Conservation (phyloP, 1,140 invertebrate species). For the Ceratina australensis region DNA sequence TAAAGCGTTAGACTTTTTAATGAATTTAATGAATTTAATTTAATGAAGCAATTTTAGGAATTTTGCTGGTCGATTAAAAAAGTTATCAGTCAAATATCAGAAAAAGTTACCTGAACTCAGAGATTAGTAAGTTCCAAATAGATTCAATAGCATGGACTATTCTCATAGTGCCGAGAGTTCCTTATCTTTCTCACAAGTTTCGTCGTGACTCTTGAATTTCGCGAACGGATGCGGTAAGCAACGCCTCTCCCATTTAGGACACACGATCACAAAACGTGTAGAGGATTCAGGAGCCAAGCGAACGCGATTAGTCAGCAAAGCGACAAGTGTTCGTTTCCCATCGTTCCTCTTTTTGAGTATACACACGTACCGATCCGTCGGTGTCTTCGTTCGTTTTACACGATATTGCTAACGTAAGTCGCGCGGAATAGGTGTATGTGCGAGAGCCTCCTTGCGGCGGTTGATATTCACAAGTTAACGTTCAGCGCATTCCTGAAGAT, state of each 20-base stretch:
- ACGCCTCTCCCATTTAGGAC: neutral
- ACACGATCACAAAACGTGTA: constrained; percentile 14
- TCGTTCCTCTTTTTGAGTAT: constrained; percentile 26
- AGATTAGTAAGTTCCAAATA: too few relatives aligned
- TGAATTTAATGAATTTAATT: too few relatives aligned
- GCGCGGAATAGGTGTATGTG: constrained; percentile 59
- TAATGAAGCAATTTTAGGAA: too few relatives aligned
- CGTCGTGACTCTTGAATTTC: constrained; percentile 6
- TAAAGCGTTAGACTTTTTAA: too few relatives aligned
- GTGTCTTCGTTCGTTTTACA: constrained; percentile 17
- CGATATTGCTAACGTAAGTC: constrained; percentile 34
- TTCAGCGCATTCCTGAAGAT: constrained; percentile 65
- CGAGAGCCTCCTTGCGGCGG: constrained; percentile 56
- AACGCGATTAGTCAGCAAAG: constrained; percentile 38
- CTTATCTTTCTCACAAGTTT: neutral
- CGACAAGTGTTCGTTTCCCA: constrained; percentile 37
- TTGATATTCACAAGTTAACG: constrained; percentile 69
- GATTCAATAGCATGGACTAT: neutral
- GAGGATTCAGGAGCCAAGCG: neutral
- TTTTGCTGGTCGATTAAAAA: too few relatives aligned
- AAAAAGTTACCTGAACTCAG: too few relatives aligned
- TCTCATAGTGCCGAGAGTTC: neutral
- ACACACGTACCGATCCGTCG: neutral
- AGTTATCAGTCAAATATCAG: too few relatives aligned
- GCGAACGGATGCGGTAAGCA: constrained; percentile 13